Evolutionary conservation across 53 echinoderm and acorn worm genomes (phyloP).

Genomic region (Glandiceps talaboti): DNA sequence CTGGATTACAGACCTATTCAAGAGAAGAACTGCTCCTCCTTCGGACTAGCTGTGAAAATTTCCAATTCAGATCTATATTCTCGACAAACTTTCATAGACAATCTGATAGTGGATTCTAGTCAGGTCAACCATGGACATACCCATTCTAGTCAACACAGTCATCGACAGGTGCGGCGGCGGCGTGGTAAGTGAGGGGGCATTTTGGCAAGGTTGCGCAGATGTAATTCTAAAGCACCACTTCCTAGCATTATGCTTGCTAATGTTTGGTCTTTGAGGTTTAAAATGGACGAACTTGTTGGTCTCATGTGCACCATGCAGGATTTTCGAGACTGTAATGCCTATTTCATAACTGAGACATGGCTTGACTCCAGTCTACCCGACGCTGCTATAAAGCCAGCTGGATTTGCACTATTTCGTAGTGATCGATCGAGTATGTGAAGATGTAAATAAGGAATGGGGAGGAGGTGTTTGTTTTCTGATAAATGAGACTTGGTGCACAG

Average conservation of each 20-base stretch:
- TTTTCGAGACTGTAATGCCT: not conserved
- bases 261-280: not conserved
- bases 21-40: not conserved
- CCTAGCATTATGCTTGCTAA: not conserved
- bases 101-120: not conserved
- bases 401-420: not conserved
- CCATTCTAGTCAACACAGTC: not conserved
- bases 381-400: not conserved
- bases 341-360: not conserved
- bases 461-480: conserved; percentile 20
- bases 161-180: not conserved
- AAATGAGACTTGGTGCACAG: conserved; percentile 16
- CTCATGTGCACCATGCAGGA: conserved; percentile 1
- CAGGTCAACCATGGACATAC: not conserved
- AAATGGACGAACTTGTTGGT: not conserved
- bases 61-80: not conserved
- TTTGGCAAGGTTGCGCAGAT: not conserved
- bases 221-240: not conserved
- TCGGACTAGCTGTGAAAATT: not conserved
- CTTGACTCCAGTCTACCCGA: not conserved
- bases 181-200: not conserved
- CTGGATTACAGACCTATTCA: not conserved
- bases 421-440: not conserved
- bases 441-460: not conserved
- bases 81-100: not conserved